Conservation (phyloP, 2,888 invertebrate genomes). For the Allolobophora icterica region DNA sequence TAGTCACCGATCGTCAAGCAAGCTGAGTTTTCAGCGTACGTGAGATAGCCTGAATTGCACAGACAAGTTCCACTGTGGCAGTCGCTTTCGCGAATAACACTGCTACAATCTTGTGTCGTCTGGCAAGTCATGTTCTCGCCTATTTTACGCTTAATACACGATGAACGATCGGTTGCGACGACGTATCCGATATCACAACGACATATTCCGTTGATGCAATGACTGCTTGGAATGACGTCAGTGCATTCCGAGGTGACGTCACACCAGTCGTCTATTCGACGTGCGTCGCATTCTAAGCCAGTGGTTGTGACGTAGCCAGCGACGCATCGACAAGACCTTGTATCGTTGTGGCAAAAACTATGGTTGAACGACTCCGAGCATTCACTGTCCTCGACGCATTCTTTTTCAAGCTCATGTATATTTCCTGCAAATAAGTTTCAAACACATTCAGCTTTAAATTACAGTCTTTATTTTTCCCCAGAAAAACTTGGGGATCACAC, state of each 20-base stretch:
- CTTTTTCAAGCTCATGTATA: background rate
- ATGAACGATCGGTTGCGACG: background rate
- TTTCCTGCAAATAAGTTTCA: slow-evolving; percentile 6
- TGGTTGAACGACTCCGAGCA: background rate
- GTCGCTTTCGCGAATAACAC: background rate
- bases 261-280: slow-evolving; percentile 22
- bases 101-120: background rate
- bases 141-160: background rate
- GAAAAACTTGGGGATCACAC: background rate
- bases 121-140: background rate
- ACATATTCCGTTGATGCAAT: background rate
- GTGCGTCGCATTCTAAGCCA: background rate
- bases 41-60: background rate
- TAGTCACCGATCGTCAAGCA: slow-evolving; percentile 18
- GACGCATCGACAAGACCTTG: background rate
- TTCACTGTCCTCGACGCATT: background rate
- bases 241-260: background rate
- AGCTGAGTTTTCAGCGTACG: background rate
- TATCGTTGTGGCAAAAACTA: background rate
- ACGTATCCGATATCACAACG: background rate
- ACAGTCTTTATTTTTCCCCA: background rate
- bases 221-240: background rate
- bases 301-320: background rate
- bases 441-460: background rate
- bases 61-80: background rate